Evolutionary conservation across 2,888 invertebrate species (phyloP).

Genomic region (Coelogynopora nodosa): DNA sequence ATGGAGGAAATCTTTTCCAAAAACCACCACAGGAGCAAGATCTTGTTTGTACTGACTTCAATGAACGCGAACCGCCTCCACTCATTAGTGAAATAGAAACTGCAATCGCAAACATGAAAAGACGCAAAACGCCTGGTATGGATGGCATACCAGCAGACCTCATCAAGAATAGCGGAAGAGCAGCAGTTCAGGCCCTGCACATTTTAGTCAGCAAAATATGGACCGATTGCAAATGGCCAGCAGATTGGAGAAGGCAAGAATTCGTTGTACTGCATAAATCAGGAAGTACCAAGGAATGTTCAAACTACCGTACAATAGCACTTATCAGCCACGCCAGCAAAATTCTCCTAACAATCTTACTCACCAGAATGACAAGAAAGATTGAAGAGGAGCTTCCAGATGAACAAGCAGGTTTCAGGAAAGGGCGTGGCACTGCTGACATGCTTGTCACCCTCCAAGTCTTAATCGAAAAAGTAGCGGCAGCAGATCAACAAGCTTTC

Average conservation of each 20-base stretch:
- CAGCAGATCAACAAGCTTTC: neutral
- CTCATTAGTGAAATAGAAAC: neutral
- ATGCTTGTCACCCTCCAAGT: neutral
- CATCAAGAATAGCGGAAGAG: neutral
- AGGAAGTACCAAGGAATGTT: slow-evolving; percentile 23
- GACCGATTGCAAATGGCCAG: neutral
- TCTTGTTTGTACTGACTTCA: neutral
- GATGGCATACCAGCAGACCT: slow-evolving; percentile 23
- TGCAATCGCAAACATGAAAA: neutral
- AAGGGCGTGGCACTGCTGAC: neutral
- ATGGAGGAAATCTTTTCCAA: neutral
- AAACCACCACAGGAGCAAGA: neutral
- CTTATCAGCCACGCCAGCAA: slow-evolving; percentile 34
- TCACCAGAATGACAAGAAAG: neutral
- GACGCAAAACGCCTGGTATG: neutral
- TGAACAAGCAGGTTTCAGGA: slow-evolving; percentile 28
- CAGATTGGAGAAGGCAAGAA: slow-evolving; percentile 26
- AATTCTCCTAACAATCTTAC: slow-evolving; percentile 32
- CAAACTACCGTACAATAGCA: slow-evolving; percentile 17
- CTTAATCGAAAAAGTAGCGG: neutral
- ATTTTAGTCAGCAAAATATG: slow-evolving; percentile 23
- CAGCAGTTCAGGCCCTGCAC: neutral
- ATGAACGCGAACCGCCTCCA: neutral
- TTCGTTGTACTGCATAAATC: slow-evolving; percentile 8
- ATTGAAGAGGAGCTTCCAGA: slow-evolving; percentile 34